Evolutionary conservation across 92 coral and sea anemone genomes (phyloP), one percentile per base, ranked within the genome.

Genomic region (Palythoa caribaeorum): DNA sequence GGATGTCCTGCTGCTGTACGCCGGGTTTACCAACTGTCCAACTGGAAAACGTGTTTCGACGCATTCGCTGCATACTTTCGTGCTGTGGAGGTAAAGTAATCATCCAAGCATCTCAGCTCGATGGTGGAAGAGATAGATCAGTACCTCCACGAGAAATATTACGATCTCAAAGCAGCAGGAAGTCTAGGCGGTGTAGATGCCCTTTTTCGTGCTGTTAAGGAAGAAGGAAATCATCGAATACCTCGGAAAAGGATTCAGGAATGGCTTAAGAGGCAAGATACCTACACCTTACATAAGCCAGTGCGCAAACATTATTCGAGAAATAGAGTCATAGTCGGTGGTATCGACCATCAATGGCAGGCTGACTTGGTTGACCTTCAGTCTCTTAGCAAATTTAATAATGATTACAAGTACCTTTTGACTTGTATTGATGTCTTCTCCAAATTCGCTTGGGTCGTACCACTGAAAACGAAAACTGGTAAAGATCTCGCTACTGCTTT

Each of bases 371-470:
- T 28, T 28, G 90, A 90, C 11, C 51, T 86, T 14, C 74, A 55
- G 36, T 85, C 89, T 1, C 13, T 90, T 0, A 85, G 89, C 63
- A 78, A 79, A 44, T 90, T 21, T 80, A 90, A 90, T 69, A 77
- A 90, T 28, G 89, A 89, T 3, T 89, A 84, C 51, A 60, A 77
- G 65, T 89, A 57, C 55, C 55, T 51, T 28, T 28, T 28, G 28
- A 28, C 28, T 28, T 28, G 28, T 28, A 28, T 28, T n/a, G n/a
- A n/a, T n/a, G n/a, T n/a, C n/a, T n/a, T n/a, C n/a, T n/a, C n/a
- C n/a, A n/a, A n/a, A n/a, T n/a, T n/a, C n/a, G 88, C 92, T 0
- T 90, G 95, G 95, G 87, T 76, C 2, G 73, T 92, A 47, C 86
- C 92, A 13, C 47, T 89, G 38, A 92, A 89, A 55, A 73, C 92